These are phyloP conservation scores for Mnemiopsis leidyi DNA, from an alignment of 37 sponge, comb jelly and placozoan species.

Conservation along the genomic window DNA sequence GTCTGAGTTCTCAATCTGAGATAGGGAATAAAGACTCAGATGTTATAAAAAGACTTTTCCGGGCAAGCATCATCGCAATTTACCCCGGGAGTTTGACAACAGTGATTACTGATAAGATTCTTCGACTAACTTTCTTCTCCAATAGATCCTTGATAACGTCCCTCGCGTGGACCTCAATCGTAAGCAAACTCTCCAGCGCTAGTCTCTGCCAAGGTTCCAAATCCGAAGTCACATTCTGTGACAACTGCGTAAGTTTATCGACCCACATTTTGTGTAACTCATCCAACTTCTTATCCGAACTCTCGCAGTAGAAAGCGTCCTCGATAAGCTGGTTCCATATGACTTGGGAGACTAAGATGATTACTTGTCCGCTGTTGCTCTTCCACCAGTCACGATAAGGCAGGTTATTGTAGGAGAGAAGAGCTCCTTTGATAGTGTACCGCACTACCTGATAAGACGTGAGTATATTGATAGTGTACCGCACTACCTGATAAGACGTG, in stretches of 20 bases:
- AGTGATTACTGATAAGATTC: neutral
- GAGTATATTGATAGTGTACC: too few species aligned
- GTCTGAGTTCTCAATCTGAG: constrained; percentile 31
- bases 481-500: too few species aligned
- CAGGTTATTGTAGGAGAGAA: neutral
- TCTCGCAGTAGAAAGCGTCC: constrained; percentile 55
- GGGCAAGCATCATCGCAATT: too few species aligned
- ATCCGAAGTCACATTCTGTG: constrained; percentile 21
- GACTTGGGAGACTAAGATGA: constrained; percentile 66
- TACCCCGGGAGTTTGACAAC: too few species aligned
- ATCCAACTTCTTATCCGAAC: neutral
- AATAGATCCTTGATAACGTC: constrained; percentile 70
- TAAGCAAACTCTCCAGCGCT: constrained; percentile 69
- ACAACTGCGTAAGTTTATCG: constrained; percentile 47
- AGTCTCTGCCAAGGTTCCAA: constrained; percentile 35
- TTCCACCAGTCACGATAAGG: constrained; percentile 61
- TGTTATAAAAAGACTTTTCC: too few species aligned
- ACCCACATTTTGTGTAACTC: constrained; percentile 63
- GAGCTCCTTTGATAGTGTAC: constrained; percentile 53
- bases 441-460: constrained; percentile 53
- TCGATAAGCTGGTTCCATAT: constrained; percentile 71
- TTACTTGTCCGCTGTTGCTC: constrained; percentile 63
- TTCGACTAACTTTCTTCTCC: constrained; percentile 13
- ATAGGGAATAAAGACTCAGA: too few species aligned
- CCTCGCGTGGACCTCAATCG: constrained; percentile 71